These are phyloP conservation scores for Lamellibrachia luymesi DNA, from an alignment of 1,140 invertebrate species.

Conservation along the genomic window DNA sequence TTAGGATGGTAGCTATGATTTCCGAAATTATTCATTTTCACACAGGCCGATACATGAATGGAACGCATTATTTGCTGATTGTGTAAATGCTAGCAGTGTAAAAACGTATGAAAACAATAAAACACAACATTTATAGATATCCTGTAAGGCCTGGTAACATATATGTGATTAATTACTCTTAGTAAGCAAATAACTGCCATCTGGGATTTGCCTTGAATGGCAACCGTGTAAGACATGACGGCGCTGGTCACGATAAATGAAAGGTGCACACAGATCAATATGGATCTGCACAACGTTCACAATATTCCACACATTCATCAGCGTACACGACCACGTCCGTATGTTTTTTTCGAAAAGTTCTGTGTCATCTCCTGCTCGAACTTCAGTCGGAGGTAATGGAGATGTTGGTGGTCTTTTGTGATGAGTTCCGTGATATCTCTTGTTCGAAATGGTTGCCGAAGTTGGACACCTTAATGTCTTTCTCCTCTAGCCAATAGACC, in stretches of 20 bases:
- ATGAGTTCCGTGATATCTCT: neutral
- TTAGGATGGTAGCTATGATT: no score
- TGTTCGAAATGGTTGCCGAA: neutral
- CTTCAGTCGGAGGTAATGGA: neutral
- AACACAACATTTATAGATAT: no score
- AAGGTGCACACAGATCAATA: neutral
- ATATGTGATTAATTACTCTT: neutral
- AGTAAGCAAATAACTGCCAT: neutral
- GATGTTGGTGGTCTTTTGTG: neutral
- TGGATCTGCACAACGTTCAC: neutral
- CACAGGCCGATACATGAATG: no score
- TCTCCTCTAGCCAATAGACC: constrained; percentile 3
- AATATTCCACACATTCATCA: neutral
- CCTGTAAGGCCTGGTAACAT: neutral
- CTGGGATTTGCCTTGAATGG: neutral
- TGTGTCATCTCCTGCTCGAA: neutral
- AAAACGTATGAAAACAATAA: no score
- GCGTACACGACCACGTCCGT: neutral
- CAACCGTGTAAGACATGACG: neutral
- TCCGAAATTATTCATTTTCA: no score
- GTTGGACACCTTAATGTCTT: neutral
- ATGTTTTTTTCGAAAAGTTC: neutral
- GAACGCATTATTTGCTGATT: no score
- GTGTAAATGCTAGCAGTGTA: no score
- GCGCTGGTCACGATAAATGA: neutral